Evolutionary conservation across 2,113 vertebrate species (phyloP).

Genomic region (Perognathus longimembris): DNA sequence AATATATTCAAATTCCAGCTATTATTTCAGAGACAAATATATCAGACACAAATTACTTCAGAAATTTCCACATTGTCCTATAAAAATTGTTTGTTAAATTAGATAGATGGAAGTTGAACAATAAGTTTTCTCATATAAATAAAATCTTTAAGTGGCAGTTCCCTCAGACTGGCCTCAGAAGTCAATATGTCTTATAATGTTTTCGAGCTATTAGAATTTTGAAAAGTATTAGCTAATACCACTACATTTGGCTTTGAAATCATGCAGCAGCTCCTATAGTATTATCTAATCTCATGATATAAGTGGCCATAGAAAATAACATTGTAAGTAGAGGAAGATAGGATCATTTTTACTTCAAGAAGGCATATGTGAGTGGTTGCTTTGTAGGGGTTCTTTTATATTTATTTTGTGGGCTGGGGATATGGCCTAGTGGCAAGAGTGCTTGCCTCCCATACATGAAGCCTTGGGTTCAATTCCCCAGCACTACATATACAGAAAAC

Average conservation of each 20-base stretch:
- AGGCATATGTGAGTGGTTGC: background rate
- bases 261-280: background rate
- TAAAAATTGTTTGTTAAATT: constrained; percentile 68
- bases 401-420: too few species aligned
- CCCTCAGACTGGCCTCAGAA: background rate
- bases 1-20: constrained; percentile 51
- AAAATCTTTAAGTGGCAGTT: constrained; percentile 45
- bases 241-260: background rate
- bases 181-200: constrained; percentile 1
- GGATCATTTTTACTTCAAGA: constrained; percentile 43
- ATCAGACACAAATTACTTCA: constrained; percentile 59
- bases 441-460: too few species aligned
- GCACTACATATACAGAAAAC: too few species aligned
- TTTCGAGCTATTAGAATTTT: constrained; percentile 28
- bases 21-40: constrained; percentile 41
- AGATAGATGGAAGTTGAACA: constrained; percentile 51
- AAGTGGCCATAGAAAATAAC: background rate
- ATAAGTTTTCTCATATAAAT: constrained; percentile 57
- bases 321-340: background rate
- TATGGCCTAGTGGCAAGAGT: too few species aligned
- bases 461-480: too few species aligned
- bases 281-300: background rate
- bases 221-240: background rate
- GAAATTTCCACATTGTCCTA: constrained; percentile 28
- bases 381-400: background rate